Conservation (phyloP, 92 coral and sea anemone genomes). For the Porites rus region DNA sequence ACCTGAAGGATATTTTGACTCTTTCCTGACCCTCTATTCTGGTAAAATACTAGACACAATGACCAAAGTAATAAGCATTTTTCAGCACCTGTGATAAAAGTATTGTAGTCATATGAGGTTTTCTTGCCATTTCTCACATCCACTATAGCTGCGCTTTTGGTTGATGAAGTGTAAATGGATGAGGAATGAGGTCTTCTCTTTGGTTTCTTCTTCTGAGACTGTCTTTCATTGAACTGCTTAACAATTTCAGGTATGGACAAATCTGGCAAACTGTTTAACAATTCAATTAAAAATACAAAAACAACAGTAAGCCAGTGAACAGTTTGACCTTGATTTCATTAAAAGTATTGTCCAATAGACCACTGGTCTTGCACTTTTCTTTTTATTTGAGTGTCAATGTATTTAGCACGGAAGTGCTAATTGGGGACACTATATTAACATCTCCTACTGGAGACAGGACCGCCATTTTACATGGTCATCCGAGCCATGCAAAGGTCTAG, state of each 20-base stretch:
- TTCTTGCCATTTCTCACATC: slow-evolving; percentile 11
- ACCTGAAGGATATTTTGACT: too few species aligned
- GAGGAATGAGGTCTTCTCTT: slow-evolving; percentile 81
- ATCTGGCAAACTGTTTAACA: slow-evolving; percentile 51
- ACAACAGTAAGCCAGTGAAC: not conserved
- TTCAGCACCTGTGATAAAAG: slow-evolving; percentile 67
- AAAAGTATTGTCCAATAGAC: too few species aligned
- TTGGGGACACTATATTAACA: too few species aligned
- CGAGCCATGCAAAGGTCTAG: too few species aligned
- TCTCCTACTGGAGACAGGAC: too few species aligned
- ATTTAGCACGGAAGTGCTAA: too few species aligned
- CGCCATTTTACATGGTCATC: too few species aligned
- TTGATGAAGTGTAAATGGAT: slow-evolving; percentile 9
- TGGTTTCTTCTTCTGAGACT: slow-evolving; percentile 39
- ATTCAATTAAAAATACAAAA: not conserved
- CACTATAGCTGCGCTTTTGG: slow-evolving; percentile 38
- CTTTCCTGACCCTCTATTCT: too few species aligned
- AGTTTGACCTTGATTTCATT: too few species aligned
- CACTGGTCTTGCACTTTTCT: too few species aligned
- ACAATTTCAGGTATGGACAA: slow-evolving; percentile 76
- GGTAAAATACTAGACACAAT: too few species aligned
- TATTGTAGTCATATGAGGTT: slow-evolving; percentile 21
- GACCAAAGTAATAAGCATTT: not conserved
- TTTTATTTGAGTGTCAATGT: too few species aligned
- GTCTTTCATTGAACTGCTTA: slow-evolving; percentile 63